Evolutionary conservation across 2,797 vertebrate species (phyloP), one percentile per base, ranked within the genome.

Genomic region (Gambelia wislizenii): DNA sequence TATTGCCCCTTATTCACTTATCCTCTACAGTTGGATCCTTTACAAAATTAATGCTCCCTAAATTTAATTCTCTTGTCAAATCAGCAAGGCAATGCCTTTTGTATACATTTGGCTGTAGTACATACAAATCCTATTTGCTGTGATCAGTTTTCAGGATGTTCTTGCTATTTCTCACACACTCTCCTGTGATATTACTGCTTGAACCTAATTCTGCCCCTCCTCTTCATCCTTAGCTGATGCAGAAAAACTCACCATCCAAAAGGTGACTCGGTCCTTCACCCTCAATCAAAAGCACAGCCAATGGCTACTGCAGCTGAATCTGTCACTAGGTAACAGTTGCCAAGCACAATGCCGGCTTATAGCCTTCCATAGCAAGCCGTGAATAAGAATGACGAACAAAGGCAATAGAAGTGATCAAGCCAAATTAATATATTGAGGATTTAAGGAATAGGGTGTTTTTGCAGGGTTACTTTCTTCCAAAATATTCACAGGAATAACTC

Each of bases 261-360:
- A 96, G 96, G 92, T 95, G 96, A 96, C 95, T 95, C 94, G 90
- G 92, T 96, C 94, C 92, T 96, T 95, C 95, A 94, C 93, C 94
- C 95, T 95, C 95, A 95, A 94, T 96, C 92, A 94, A 96, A 96
- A 95, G 93, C 95, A 94, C 94, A 96, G 95, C 97, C 97, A 97
- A 97, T 97, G 97, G 96, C 97, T 96, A 96, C 95, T 96, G 95
- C 95, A 95, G 96, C 96, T 97, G 95, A 97, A 96, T 92, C 96
- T 97, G 97, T 97, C 97, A 97, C 97, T 97, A 98, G 96, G 98
- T 97, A 98, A 98, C 97, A 97, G 98, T 98, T 98, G 98, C 97
- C 97, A 97, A 95, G 98, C 97, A 97, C 97, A 97, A 90, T 96
- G 95, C 96, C 95, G 96, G 96, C 97, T 94, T 95, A 97, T 96